Base-by-base conservation (phyloP, 2,888 invertebrate species). In the Margaritifera margaritifera region DNA sequence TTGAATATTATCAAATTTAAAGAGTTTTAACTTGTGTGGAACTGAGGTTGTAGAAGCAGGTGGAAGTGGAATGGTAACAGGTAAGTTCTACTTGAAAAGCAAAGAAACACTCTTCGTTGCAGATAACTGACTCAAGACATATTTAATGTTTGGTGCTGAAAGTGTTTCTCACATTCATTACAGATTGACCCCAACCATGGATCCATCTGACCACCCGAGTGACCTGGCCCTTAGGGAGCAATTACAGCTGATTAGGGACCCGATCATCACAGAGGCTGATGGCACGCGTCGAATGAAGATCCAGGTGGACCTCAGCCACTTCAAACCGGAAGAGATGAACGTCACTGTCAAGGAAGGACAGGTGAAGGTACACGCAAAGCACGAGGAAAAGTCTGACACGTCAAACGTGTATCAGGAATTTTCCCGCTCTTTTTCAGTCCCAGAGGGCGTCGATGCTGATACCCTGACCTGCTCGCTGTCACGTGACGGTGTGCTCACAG, bases 301-400 rank as follows among this genome's bases (percentile, higher is more conserved):
- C 25, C 62, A 72, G 51, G 51, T 98, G 91, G 98, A 98, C 90
- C 98, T 98, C 84, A 96, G 96, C 89, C 96, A 97, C 91, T 98
- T 98, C 92, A 94, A 95, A 66, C 92, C 92, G 5, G 98, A 98
- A 91, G 98, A 98, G 92, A 97, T 98, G 89, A 96, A 98, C 89
- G 97, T 98, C 81, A 99, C 98, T 92, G 98, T 98, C 80, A 97
- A 98, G 85, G 98, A 98, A 92, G 98, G 97, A 92, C 96, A 97
- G 92, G 93, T 98, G 55, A 69, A 61, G 42, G 96, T 97, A 64
- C 96, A 98, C 90, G 98, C 98, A 75, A 97, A 98, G 91, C 98
- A 98, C 91, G 98, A 98, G 91, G 98, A 99, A 92, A 98, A 98
- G 91, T 94, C 96, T 61, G 97, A 98, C 91, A 96, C 96, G 88